Evolutionary conservation across 2,888 invertebrate species (phyloP), one percentile per base, ranked within the genome.

Genomic region (Athalia rosae): DNA sequence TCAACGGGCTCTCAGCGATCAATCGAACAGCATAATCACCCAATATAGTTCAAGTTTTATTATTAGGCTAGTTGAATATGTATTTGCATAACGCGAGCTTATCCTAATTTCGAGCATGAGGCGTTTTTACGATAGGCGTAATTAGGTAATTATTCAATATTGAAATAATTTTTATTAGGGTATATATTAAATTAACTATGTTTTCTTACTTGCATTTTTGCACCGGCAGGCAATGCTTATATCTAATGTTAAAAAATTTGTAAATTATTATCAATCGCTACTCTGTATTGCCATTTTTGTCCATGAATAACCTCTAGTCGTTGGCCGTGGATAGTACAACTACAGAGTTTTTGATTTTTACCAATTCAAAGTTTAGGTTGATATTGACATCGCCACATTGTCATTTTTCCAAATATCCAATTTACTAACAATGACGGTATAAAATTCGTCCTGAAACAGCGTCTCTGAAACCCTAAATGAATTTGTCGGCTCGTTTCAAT

Each of bases 11-110:
- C 48, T 28, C n/a, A 67, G 28, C 28, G 28, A 53, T 50, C 53
- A 67, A 53, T 67, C 53, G 41, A 67, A 67, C 53, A 28, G 50
- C 15, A 15, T 67, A 50, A 67, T 53, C 28, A 66, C n/a, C 48
- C 48, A 45, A 28, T 28, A 2, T 28, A 28, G 28, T 66, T 15
- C n/a, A 66, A 48, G 9, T 66, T 66, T 66, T 66, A 66, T 66
- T 66, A 8, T 47, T 15, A 66, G 48, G 48, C 66, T 66, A 66
- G 48, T 66, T 66, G 9, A 66, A 48, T 50, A 47, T 66, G 66
- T 66, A 63, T n/a, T 6, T 47, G 9, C 11, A 66, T 13, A 66
- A 48, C 13, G 9, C 47, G 13, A 47, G 11, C 13, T 66, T 45
- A 15, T 4, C 66, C 4, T 9, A 15, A 9, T 50, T 50, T 50